Evolutionary conservation across 2,888 invertebrate species (phyloP).

Genomic region (Nebria brevicollis): DNA sequence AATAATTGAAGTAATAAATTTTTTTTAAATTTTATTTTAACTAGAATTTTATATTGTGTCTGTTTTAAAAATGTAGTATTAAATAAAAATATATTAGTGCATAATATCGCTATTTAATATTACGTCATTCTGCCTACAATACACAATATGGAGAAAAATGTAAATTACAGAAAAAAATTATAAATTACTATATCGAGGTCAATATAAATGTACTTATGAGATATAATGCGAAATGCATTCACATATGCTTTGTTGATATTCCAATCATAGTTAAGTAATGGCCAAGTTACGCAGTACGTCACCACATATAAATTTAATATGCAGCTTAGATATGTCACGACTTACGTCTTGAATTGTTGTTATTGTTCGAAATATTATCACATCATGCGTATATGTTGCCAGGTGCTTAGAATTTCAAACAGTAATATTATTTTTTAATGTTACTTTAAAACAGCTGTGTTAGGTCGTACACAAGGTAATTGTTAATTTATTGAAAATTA

Average conservation of each 20-base stretch:
- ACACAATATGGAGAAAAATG: neutral
- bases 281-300: conserved; percentile 6
- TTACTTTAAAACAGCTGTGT: neutral
- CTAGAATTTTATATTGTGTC: too few species aligned
- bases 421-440: neutral
- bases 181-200: conserved; percentile 19
- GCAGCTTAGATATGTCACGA: neutral
- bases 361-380: neutral
- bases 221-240: conserved; percentile 9
- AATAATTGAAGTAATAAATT: too few species aligned
- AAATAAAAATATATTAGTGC: too few species aligned
- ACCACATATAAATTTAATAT: neutral
- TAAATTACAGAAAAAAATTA: neutral
- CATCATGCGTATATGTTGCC: too few species aligned
- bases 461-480: conserved; percentile 3
- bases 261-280: neutral
- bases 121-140: neutral
- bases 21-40: too few species aligned
- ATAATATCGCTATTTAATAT: neutral
- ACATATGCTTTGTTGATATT: conserved; percentile 9
- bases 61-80: too few species aligned
- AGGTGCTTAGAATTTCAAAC: too few species aligned
- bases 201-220: neutral
- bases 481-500: neutral
- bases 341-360: neutral